These are phyloP conservation scores for Sula dactylatra DNA, from an alignment of 2,113 vertebrate genomes.

Conservation along the genomic window DNA sequence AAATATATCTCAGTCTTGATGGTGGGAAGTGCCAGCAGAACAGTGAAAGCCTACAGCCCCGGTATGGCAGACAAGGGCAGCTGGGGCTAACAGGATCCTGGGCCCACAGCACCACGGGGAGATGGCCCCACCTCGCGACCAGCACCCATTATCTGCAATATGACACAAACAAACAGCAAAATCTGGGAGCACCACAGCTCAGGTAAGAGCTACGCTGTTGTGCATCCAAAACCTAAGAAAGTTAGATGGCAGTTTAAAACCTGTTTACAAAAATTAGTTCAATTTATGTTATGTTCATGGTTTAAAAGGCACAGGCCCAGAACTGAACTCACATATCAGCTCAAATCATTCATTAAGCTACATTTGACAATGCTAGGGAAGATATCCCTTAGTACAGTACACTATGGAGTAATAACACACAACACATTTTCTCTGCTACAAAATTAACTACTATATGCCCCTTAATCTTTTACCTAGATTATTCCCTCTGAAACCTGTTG, in stretches of 20 bases:
- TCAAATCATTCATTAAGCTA: too few species aligned
- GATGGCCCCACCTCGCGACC: rapidly evolving
- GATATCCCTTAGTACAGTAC: too few species aligned
- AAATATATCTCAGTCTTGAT: rapidly evolving
- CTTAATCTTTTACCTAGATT: neutral
- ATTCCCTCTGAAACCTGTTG: neutral
- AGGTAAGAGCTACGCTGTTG: rapidly evolving
- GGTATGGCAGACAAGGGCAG: rapidly evolving
- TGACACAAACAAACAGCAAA: rapidly evolving
- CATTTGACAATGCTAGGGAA: neutral
- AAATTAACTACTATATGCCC: neutral
- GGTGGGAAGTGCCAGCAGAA: rapidly evolving
- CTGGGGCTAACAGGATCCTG: rapidly evolving
- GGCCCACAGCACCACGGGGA: rapidly evolving
- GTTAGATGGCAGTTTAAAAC: too few species aligned
- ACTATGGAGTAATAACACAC: neutral
- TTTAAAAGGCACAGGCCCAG: neutral
- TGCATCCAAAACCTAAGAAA: rapidly evolving
- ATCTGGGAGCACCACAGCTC: rapidly evolving
- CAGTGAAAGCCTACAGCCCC: rapidly evolving
- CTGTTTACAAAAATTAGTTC: too few species aligned
- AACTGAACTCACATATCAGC: neutral
- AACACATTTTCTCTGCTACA: neutral
- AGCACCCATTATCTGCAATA: rapidly evolving
- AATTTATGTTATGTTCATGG: rapidly evolving